A percentile compares a stretch with the other conserved stretches of the same genome.
phyloP scores from a whole-genome alignment of 2,888 invertebrate genomes.

The Ceramica pisi region DNA sequence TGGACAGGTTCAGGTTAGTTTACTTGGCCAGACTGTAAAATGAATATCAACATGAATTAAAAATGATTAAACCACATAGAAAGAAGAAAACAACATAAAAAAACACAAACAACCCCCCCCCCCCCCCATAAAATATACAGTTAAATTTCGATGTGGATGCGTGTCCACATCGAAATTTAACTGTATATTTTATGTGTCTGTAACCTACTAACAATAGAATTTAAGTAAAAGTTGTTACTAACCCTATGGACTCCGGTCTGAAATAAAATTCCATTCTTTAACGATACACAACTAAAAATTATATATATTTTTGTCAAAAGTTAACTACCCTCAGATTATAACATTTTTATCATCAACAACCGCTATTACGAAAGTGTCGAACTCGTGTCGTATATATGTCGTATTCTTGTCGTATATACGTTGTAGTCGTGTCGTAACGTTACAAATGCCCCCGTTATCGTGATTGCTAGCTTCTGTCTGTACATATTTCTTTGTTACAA shows the following conservation, averaged over 20 bases:
- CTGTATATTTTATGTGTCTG: too few species aligned
- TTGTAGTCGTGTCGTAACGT: slow-evolving; percentile 60
- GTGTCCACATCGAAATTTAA: too few species aligned
- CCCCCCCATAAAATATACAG: too few species aligned
- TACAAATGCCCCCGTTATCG: slow-evolving; percentile 61
- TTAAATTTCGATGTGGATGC: too few species aligned
- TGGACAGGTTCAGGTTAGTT: background rate
- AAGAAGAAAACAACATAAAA: too few species aligned
- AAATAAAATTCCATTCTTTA: too few species aligned
- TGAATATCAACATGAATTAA: background rate
- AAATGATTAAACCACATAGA: too few species aligned
- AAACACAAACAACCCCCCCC: too few species aligned
- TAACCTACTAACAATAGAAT: too few species aligned
- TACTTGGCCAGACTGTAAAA: background rate
- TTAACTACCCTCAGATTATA: slow-evolving; percentile 30
- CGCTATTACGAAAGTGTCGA: slow-evolving; percentile 51
- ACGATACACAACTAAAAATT: background rate
- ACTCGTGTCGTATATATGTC: slow-evolving; percentile 47
- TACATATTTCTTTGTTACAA: slow-evolving; percentile 61
- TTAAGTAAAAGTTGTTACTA: too few species aligned
- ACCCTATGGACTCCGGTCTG: too few species aligned
- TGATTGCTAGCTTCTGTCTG: slow-evolving; percentile 63
- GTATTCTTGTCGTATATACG: slow-evolving; percentile 48
- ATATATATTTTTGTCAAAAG: slow-evolving; percentile 10
- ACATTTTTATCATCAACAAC: slow-evolving; percentile 39